These are phyloP conservation scores for Chelon auratus DNA, from an alignment of 2,797 vertebrate genomes.

Conservation along the genomic window DNA sequence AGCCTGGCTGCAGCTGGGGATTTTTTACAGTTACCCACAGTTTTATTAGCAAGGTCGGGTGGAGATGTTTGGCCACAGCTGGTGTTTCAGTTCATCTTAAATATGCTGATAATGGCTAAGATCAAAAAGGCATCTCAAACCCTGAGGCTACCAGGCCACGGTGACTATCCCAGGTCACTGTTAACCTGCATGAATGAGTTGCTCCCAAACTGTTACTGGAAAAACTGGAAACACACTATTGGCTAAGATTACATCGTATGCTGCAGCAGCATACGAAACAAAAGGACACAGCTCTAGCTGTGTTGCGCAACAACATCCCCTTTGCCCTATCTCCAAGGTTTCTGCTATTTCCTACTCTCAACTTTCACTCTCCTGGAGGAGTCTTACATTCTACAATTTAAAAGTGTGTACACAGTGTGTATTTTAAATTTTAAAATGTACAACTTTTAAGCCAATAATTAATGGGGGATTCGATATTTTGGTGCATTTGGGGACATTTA, in stretches of 20 bases:
- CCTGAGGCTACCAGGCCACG: too few species aligned
- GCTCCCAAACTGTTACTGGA: not conserved
- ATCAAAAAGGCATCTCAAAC: too few species aligned
- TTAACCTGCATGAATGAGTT: not conserved
- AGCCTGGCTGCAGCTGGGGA: not conserved
- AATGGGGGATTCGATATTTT: not conserved
- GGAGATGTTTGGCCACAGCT: not conserved
- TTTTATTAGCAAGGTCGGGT: not conserved
- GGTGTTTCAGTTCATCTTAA: too few species aligned
- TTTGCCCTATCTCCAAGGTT: not conserved
- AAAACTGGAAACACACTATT: not conserved
- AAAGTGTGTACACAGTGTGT: too few species aligned
- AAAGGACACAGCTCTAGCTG: too few species aligned
- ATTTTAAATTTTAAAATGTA: too few species aligned
- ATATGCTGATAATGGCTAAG: too few species aligned
- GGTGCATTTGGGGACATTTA: too few species aligned
- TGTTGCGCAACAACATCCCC: not conserved
- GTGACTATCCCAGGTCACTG: not conserved
- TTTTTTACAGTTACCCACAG: not conserved
- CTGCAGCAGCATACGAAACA: too few species aligned
- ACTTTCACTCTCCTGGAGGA: not conserved
- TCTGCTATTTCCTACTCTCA: too few species aligned
- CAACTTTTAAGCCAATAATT: not conserved
- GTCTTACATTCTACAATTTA: too few species aligned
- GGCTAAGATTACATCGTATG: not conserved